These are phyloP conservation scores for Nixonia krombeini DNA, from an alignment of 1,140 invertebrate genomes.

Conservation along the genomic window DNA sequence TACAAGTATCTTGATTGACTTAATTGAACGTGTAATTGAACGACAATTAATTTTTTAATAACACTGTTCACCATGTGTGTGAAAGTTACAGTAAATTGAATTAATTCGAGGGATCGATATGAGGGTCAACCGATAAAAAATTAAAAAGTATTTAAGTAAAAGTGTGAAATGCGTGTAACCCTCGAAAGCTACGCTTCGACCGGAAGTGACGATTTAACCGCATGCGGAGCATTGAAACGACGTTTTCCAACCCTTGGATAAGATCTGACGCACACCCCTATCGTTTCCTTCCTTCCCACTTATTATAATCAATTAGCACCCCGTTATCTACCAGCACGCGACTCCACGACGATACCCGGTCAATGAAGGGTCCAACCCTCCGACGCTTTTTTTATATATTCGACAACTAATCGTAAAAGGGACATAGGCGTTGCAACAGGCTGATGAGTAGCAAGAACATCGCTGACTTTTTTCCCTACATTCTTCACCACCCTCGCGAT, in stretches of 20 bases:
- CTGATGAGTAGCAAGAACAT: conserved; percentile 68
- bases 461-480: conserved; percentile 25
- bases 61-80: too few relatives aligned
- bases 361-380: conserved; percentile 66
- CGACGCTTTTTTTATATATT: conserved; percentile 60
- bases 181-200: background rate
- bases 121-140: too few relatives aligned
- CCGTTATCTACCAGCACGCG: conserved; percentile 64
- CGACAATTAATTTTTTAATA: too few relatives aligned
- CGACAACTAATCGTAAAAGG: conserved; percentile 41
- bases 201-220: conserved; percentile 48
- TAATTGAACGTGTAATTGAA: too few relatives aligned
- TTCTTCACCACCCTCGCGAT: conserved; percentile 24
- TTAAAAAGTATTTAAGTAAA: too few relatives aligned
- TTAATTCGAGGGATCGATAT: too few relatives aligned
- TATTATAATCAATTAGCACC: conserved; percentile 71
- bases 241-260: conserved; percentile 48
- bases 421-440: conserved; percentile 63
- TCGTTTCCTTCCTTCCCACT: conserved; percentile 49
- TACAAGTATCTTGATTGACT: too few relatives aligned
- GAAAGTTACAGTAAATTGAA: too few relatives aligned
- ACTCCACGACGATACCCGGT: conserved; percentile 34
- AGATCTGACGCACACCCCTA: conserved; percentile 39
- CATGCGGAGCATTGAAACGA: conserved; percentile 26
- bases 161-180: too few relatives aligned